Base-by-base conservation (phyloP, 2,888 invertebrate species). In the Metellina segmentata region DNA sequence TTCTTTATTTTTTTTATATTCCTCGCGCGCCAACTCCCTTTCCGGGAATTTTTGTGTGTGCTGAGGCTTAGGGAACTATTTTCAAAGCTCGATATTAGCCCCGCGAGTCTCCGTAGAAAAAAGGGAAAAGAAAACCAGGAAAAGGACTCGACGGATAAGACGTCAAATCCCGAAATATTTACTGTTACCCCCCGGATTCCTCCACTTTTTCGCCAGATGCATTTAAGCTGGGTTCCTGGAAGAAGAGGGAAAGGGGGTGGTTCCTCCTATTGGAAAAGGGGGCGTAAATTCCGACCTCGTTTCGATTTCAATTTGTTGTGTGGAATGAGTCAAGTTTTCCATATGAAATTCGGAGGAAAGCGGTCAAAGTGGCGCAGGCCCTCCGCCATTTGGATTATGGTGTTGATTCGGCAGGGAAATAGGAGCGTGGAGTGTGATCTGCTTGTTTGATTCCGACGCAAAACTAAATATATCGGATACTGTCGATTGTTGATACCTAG, bases 71-170 rank as follows among this genome's bases (percentile, higher is more conserved):
- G 19, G 69, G 77, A 85, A 85, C 49, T 77, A 85, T 77, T 85
- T 82, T 34, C 69, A 77, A 77, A 85, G 75, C 16, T 61, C 49
- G 61, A 85, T 77, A 85, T 85, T 85, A 77, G 85, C 49, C 85
- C 34, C 77, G 13, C 19, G 85, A 61, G 85, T 61, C 69, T 8
- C 61, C 20, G 79, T 69, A 48, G 53, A 51, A 74, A 83, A 34
- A 20, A 52, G 20, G 52, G n/a, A 16, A 77, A 69, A 48, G 48
- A 69, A 85, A 71, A 74, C 51, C 52, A 19, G 77, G 78, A 78
- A 61, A 69, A 52, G 61, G 61, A 61, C 61, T 61, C 61, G 61
- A 13, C 52, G 79, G 79, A 53, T 79, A 53, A 70, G 81, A 61
- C 70, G 81, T 70, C 52, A 52, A 20, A 20, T 53, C 69, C 34